phyloP scores from a whole-genome alignment of 2,113 vertebrate genomes.

The Scomber japonicus region DNA sequence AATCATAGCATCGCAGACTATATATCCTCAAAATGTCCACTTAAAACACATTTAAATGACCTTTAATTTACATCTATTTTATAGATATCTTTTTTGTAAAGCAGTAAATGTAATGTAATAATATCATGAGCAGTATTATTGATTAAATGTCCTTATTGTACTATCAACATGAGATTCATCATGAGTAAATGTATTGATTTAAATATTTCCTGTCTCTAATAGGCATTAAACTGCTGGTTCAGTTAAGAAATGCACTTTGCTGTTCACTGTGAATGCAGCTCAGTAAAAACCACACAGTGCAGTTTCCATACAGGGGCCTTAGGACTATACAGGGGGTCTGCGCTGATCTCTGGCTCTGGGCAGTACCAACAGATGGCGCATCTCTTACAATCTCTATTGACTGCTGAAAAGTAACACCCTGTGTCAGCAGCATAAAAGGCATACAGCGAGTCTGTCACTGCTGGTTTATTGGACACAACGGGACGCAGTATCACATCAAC shows the following conservation, averaged over 20 bases:
- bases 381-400: constrained; percentile 19
- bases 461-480: constrained; percentile 44
- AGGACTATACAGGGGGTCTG: constrained; percentile 18
- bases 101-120: too few relatives aligned
- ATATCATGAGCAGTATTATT: too few relatives aligned
- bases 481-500: constrained; percentile 29
- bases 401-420: constrained; percentile 23
- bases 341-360: constrained; percentile 14
- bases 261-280: not conserved
- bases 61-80: too few relatives aligned
- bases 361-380: constrained; percentile 62
- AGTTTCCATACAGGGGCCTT: constrained; percentile 36
- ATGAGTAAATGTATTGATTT: not conserved
- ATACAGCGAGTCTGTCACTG: constrained; percentile 1
- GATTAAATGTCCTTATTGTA: too few relatives aligned
- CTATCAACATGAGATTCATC: too few relatives aligned
- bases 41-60: too few relatives aligned
- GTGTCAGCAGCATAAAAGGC: not conserved
- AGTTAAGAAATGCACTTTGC: not conserved
- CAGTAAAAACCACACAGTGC: not conserved
- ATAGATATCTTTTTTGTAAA: too few relatives aligned
- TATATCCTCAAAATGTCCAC: too few relatives aligned
- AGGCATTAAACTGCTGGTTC: not conserved
- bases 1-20: too few relatives aligned
- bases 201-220: not conserved